Evolutionary conservation across 2,797 vertebrate species (phyloP), one percentile per base, ranked within the genome.

Genomic region (Epinephelus coioides): DNA sequence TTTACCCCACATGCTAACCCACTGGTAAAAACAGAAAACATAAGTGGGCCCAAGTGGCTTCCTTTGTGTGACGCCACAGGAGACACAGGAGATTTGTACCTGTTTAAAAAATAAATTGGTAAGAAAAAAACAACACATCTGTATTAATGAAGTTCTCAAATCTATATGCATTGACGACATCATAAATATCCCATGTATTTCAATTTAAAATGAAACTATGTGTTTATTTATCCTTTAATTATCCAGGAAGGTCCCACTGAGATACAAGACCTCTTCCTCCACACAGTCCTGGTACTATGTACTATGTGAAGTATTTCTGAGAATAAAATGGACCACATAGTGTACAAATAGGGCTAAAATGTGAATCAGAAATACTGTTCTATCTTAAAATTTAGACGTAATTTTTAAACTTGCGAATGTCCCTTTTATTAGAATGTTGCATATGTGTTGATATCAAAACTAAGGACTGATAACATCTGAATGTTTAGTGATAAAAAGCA

Each of bases 31-130:
- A 64, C 9, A 30, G 30, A 71, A 57, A 51, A 49, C 18, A 50
- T 21, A 53, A 69, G 34, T 62, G 34, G 8, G 34, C 30, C 30
- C 7, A 34, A 34, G 30, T 34, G 19, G n/a, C 27, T 61, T 64
- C 79, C 79, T 51, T 68, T 69, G 47, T 69, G 53, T 21, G 38
- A 73, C 34, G 10, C 53, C 44, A 51, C 2, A 15, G 50, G 14
- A 78, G 54, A 65, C 44, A 46, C 2, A 15, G 50, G 14, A 78
- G 54, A 65, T 67, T 3, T 34, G 4, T 50, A 57, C 5, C 5
- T 11, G 11, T 50, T 66, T 18, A 60, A 27, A 40, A 43, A 40
- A 56, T 73, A 2, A 57, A 56, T 3, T 19, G 2, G 11, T 4
- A 38, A 27, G n/a, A 15, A 4, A n/a, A 1, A 55, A 43, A 40